phyloP scores from a whole-genome alignment of 92 coral and sea anemone genomes.

The Siderastrea siderea region DNA sequence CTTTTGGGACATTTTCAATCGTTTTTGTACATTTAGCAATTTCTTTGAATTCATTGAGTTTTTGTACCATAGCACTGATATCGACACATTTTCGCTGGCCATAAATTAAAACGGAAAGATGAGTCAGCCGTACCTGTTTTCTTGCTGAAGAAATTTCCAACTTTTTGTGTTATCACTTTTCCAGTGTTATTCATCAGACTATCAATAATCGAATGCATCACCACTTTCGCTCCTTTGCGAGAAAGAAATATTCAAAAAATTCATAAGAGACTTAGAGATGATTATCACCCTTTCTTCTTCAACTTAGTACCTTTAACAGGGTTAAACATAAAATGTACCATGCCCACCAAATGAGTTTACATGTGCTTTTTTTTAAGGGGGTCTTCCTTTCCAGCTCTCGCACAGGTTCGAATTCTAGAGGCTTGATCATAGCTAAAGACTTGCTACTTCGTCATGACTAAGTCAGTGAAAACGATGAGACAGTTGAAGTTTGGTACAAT shows the following conservation, averaged over 20 bases:
- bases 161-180: conserved; percentile 43
- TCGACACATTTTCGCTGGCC: neutral
- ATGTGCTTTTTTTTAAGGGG: too few relatives aligned
- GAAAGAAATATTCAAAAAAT: neutral
- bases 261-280: neutral
- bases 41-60: too few relatives aligned
- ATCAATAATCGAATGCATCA: conserved; percentile 86
- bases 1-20: too few relatives aligned
- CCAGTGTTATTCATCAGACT: conserved; percentile 66
- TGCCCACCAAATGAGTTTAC: too few relatives aligned
- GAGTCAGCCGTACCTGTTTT: conserved; percentile 1
- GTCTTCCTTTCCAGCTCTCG: too few relatives aligned
- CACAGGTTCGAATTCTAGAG: neutral
- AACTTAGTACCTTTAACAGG: too few relatives aligned
- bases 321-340: too few relatives aligned
- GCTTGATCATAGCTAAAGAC: too few relatives aligned
- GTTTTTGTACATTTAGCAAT: too few relatives aligned
- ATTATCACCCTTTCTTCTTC: too few relatives aligned
- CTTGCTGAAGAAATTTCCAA: conserved; percentile 54
- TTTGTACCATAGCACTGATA: too few relatives aligned
- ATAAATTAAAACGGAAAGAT: neutral
- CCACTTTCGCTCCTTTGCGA: conserved; percentile 82
- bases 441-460: neutral
- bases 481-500: neutral
- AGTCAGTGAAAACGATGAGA: too few relatives aligned